A percentile compares a stretch with the other conserved stretches of the same genome.
Evolutionary conservation across 2,888 invertebrate genomes (phyloP).

Genomic region (Napeogenes sylphis): DNA sequence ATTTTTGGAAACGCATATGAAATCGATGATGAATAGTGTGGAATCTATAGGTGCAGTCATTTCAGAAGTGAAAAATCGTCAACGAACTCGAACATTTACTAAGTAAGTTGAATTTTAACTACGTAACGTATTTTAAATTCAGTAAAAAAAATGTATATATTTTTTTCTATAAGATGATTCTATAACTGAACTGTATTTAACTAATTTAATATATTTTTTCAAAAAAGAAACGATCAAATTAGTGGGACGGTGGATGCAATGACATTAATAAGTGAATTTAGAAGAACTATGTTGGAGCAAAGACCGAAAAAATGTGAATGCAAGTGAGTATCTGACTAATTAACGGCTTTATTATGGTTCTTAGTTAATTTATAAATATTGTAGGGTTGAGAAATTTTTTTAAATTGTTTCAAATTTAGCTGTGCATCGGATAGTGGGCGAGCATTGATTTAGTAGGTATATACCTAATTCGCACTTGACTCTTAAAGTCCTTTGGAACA

Average conservation of each 20-base stretch:
- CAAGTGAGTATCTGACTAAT: conserved; percentile 47
- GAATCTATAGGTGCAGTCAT: conserved; percentile 60
- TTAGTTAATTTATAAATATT: no score
- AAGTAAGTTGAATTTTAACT: conserved; percentile 31
- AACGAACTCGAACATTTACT: conserved; percentile 38
- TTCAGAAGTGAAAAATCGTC: conserved; percentile 61
- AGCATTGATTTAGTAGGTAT: no score
- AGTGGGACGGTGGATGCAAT: conserved; percentile 40
- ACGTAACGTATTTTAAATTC: no score
- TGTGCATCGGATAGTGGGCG: no score
- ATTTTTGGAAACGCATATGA: conserved; percentile 49
- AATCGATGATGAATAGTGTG: conserved; percentile 51
- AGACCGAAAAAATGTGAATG: conserved; percentile 62
- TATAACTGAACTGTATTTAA: no score
- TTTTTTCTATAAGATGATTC: no score
- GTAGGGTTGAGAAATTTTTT: no score
- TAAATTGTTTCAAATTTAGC: no score
- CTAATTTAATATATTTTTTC: no score
- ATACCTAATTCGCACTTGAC: no score
- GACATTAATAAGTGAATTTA: conserved; percentile 55
- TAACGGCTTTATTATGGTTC: neutral
- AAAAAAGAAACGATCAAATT: conserved; percentile 32
- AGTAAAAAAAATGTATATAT: neutral
- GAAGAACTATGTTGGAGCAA: conserved; percentile 58
- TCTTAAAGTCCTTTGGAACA: no score